These are phyloP conservation scores for Rhincodon typus DNA, from an alignment of 2,797 vertebrate genomes.

Conservation along the genomic window DNA sequence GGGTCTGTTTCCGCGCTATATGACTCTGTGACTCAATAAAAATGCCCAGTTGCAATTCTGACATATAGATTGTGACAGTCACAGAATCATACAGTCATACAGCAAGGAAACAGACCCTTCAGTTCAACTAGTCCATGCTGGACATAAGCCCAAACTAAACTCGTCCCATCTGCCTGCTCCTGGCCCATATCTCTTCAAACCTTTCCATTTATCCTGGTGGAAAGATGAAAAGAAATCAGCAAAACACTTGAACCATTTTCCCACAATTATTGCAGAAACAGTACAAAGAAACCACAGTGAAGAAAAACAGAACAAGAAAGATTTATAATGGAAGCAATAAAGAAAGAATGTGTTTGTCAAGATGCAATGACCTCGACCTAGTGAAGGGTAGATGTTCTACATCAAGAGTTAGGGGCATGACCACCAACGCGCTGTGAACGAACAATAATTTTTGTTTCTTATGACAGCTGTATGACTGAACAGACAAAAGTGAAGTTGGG, in stretches of 20 bases:
- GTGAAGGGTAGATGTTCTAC: background rate
- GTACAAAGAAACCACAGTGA: background rate
- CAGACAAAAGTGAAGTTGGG: background rate
- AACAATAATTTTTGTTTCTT: background rate
- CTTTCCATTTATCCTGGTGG: background rate
- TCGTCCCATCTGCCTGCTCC: too few species aligned
- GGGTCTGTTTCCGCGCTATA: too few species aligned
- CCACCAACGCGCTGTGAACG: background rate
- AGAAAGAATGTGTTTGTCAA: background rate
- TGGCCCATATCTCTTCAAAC: too few species aligned
- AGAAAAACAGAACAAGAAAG: background rate
- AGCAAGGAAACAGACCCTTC: too few species aligned
- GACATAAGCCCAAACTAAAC: too few species aligned
- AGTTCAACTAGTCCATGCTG: too few species aligned
- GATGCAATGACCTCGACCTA: background rate
- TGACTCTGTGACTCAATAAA: too few species aligned
- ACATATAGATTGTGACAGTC: too few species aligned
- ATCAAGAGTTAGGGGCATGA: background rate
- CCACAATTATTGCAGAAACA: background rate
- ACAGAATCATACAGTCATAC: too few species aligned
- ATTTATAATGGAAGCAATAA: background rate
- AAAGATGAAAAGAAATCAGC: background rate
- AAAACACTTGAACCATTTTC: background rate
- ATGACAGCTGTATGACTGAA: background rate
- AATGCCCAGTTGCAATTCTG: too few species aligned